Evolutionary conservation across 1,140 invertebrate species (phyloP).

Genomic region (Aphelinus certus): DNA sequence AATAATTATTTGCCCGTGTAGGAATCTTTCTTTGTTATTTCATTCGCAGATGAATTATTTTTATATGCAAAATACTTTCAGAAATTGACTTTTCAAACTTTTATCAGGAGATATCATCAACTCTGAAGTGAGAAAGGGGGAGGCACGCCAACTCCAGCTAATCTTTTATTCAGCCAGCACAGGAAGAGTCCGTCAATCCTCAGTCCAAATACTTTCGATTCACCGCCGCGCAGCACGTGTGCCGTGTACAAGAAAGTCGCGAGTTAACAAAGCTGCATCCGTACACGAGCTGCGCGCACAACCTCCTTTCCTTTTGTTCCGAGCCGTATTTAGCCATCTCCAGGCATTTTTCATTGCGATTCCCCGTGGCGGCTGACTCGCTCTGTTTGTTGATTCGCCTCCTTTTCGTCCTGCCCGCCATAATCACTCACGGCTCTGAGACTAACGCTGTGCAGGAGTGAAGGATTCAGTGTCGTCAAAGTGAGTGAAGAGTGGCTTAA

Average conservation of each 20-base stretch:
- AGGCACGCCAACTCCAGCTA: no score
- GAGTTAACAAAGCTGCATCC: background rate
- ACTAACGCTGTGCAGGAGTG: no score
- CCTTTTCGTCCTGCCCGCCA: background rate
- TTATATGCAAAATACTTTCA: no score
- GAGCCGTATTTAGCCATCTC: constrained; percentile 17
- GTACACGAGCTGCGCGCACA: background rate
- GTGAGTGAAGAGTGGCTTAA: no score
- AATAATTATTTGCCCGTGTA: no score
- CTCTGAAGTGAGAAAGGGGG: no score
- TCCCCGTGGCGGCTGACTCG: background rate
- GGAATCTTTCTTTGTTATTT: no score
- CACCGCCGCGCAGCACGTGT: background rate
- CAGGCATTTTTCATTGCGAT: constrained; percentile 28
- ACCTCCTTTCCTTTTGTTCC: constrained; percentile 32
- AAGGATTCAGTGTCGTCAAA: no score
- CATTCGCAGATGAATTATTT: no score
- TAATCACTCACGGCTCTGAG: background rate
- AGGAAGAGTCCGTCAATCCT: constrained; percentile 1
- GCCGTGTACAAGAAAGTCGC: background rate
- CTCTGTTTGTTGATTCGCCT: background rate
- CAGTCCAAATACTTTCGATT: constrained; percentile 28
- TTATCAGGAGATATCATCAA: no score
- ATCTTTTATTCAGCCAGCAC: background rate
- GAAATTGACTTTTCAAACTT: no score